Base-by-base conservation (phyloP, 2,888 invertebrate species). In the Philereme vetulata region DNA sequence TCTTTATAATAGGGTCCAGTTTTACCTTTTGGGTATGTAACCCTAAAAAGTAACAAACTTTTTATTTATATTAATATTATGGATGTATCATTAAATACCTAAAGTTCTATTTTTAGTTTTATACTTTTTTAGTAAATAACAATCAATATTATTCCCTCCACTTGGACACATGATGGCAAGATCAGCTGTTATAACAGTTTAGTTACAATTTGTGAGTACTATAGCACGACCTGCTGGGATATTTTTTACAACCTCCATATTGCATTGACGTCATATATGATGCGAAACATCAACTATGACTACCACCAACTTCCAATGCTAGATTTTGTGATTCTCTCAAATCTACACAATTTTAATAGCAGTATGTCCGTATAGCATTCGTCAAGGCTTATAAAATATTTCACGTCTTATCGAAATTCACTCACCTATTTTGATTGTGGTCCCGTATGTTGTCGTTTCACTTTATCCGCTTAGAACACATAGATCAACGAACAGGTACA, bases 351-450 rank as follows among this genome's bases (percentile, higher is more conserved):
- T 40, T 34, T 35, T 7, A 38, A 42, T 10, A 48, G 45, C 40
- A 42, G 33, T 56, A 67, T 52, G 61, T 62, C 56, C 50, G 66
- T 67, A 66, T 60, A 10, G 66, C 60, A 73, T 68, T 80, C 76
- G 72, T 78, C 85, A 85, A 84, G 84, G 85, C 62, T 68, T 73
- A 66, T 70, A 70, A 66, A 64, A 55, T 67, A 58, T 74, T 72
- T 72, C 73, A 75, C 77, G 74, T 73, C 74, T 65, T 55, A 71
- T 71, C 62, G 67, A 68, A 65, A 68, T 69, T 54, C 56, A 79
- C 83, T 82, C 71, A 83, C 83, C 78, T 65, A 76, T 70, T 68
- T 68, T 62, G 49, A 64, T 62, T 58, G 70, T 71, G 66, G 66
- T 66, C 69, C 64, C 60, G 49, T 65, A 60, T 58, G 66, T 64